Evolutionary conservation across 2,797 vertebrate species (phyloP).

Genomic region (Petrocephalus sullivani): DNA sequence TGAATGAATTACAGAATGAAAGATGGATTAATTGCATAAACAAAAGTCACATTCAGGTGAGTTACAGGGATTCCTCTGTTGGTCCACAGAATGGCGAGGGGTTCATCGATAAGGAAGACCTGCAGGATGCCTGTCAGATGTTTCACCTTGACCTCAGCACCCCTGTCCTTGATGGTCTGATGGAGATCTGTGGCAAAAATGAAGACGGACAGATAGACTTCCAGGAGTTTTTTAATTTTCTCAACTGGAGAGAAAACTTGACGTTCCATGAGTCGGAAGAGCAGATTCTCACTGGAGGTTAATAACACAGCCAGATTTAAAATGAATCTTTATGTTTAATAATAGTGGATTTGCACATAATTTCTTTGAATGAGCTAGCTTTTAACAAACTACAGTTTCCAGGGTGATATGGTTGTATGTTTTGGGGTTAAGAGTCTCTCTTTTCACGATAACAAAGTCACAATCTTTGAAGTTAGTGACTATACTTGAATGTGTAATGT

Average conservation of each 20-base stretch:
- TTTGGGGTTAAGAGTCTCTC: background rate
- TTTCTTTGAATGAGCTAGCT: background rate
- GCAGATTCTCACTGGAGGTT: slow-evolving; percentile 58
- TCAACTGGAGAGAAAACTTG: slow-evolving; percentile 83
- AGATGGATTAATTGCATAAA: background rate
- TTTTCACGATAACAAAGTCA: background rate
- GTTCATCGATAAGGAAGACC: slow-evolving; percentile 68
- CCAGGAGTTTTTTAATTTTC: slow-evolving; percentile 77
- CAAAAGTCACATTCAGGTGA: background rate
- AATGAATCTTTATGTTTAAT: background rate
- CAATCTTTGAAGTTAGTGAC: background rate
- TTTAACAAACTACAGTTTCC: background rate
- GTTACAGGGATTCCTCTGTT: slow-evolving; percentile 3
- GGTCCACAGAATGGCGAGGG: slow-evolving; percentile 62
- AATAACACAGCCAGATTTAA: slow-evolving; percentile 16
- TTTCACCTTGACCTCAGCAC: slow-evolving; percentile 62
- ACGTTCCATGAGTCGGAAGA: slow-evolving; percentile 61
- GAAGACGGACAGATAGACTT: slow-evolving; percentile 74
- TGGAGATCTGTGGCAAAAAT: slow-evolving; percentile 76
- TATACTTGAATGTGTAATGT: background rate
- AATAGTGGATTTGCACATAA: background rate
- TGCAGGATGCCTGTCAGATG: slow-evolving; percentile 61
- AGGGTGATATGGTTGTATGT: background rate
- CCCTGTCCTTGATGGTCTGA: slow-evolving; percentile 67
- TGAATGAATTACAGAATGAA: background rate